Conservation (phyloP, 2,797 vertebrate species). For the Trematomus bernacchii region DNA sequence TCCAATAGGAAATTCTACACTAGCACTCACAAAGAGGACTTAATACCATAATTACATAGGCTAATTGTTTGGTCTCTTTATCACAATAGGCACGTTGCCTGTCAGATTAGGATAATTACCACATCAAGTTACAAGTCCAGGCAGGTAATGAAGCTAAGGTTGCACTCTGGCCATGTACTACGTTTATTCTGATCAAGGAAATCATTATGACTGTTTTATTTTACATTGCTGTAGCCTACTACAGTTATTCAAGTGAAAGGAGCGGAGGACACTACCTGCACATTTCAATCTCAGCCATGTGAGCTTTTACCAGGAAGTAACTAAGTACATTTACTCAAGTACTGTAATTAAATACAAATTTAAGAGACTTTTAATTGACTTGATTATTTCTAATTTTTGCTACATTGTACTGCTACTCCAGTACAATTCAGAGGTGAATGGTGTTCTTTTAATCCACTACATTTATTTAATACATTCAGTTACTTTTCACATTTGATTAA, state of each 20-base stretch:
- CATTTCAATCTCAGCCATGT: slow-evolving; percentile 17
- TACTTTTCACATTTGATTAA: too few relatives aligned
- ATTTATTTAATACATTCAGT: too few relatives aligned
- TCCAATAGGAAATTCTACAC: slow-evolving; percentile 47
- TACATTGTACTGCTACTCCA: too few relatives aligned
- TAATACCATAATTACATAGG: slow-evolving; percentile 49
- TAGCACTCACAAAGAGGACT: slow-evolving; percentile 45
- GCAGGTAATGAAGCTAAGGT: background rate
- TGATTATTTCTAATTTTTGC: too few relatives aligned
- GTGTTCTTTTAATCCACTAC: too few relatives aligned
- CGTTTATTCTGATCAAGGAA: background rate
- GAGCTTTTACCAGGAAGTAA: background rate
- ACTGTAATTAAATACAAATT: too few relatives aligned
- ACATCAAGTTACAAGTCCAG: slow-evolving; percentile 19
- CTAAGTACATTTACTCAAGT: too few relatives aligned
- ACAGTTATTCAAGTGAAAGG: background rate
- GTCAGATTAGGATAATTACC: slow-evolving; percentile 38
- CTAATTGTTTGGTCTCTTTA: slow-evolving; percentile 22
- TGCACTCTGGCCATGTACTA: background rate
- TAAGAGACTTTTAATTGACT: too few relatives aligned
- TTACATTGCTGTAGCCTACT: background rate
- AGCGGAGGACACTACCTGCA: background rate
- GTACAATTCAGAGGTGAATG: too few relatives aligned
- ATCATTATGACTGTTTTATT: background rate
- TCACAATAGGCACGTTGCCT: slow-evolving; percentile 10